A percentile compares a stretch with the other conserved stretches of the same genome.
Evolutionary conservation across 2,113 vertebrate genomes (phyloP).

Genomic region (Sinocyclocheilus rhinocerous): DNA sequence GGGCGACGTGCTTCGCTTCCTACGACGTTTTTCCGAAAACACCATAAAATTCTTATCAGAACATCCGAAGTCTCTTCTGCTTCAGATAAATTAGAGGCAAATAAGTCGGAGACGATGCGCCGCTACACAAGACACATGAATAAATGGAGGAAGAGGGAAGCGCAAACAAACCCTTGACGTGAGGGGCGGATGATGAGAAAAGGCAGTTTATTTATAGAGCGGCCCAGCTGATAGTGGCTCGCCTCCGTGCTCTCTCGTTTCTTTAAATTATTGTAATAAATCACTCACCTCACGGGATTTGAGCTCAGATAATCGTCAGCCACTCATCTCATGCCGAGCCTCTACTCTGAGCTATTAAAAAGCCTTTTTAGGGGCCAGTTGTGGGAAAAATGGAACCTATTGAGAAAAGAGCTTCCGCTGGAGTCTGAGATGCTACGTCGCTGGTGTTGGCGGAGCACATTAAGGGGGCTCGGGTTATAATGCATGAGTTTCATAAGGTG

Average conservation of each 20-base stretch:
- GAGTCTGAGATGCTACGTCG: neutral
- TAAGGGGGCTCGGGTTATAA: slow-evolving; percentile 17
- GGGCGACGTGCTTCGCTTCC: neutral
- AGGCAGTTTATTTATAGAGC: slow-evolving; percentile 60
- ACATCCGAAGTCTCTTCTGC: neutral
- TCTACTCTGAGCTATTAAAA: slow-evolving; percentile 55
- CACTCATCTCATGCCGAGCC: slow-evolving; percentile 33
- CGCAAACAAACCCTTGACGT: slow-evolving; percentile 47
- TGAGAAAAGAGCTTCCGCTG: neutral
- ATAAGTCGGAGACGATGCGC: slow-evolving; percentile 20
- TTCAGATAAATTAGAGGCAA: slow-evolving; percentile 27
- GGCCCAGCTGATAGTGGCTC: slow-evolving; percentile 48
- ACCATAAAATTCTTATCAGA: slow-evolving; percentile 19
- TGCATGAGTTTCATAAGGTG: slow-evolving; percentile 3
- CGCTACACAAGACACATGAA: slow-evolving; percentile 27
- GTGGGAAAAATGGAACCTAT: neutral
- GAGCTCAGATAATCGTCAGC: slow-evolving; percentile 52
- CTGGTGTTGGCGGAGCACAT: neutral
- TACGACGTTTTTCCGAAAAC: neutral
- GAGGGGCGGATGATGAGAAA: slow-evolving; percentile 51
- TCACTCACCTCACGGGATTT: slow-evolving; percentile 56
- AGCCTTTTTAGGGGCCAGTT: slow-evolving; percentile 42
- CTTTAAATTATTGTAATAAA: slow-evolving; percentile 66
- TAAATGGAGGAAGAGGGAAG: slow-evolving; percentile 30
- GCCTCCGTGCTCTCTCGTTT: slow-evolving; percentile 51